Percentiles rank a stretch among this genome's conserved stretches.
phyloP scores from a whole-genome alignment of 2,113 vertebrate genomes.

The Erpornis zantholeuca region DNA sequence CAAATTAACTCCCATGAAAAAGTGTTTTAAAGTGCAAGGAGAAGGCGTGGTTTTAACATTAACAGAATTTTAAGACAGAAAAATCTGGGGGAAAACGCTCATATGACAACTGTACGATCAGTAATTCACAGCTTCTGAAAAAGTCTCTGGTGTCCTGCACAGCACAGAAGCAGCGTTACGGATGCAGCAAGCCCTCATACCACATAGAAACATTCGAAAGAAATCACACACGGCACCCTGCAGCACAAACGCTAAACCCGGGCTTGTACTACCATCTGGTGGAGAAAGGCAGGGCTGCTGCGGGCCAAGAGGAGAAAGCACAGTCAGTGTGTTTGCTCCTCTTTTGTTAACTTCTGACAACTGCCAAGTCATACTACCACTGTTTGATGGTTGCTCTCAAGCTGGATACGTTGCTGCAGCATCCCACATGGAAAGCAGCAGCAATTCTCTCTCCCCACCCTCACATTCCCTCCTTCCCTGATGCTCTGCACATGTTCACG shows the following conservation, averaged over 20 bases:
- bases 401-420: fast-evolving
- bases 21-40: background rate
- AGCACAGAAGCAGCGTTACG: background rate
- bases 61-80: background rate
- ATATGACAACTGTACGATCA: background rate
- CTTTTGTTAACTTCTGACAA: background rate
- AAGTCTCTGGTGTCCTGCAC: background rate
- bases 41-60: background rate
- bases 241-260: background rate
- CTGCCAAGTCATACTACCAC: background rate
- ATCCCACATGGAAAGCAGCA: background rate
- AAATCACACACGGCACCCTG: background rate
- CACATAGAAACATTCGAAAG: background rate
- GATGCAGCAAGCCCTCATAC: background rate
- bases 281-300: background rate
- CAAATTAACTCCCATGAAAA: background rate
- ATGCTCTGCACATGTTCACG: fast-evolving
- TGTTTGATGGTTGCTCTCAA: background rate
- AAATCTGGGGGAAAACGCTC: fast-evolving
- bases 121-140: background rate
- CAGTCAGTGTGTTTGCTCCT: background rate
- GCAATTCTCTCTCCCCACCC: background rate
- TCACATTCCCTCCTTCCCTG: background rate
- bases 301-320: background rate
- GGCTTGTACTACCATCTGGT: conserved; percentile 15